Evolutionary conservation across 2,113 vertebrate species (phyloP), one percentile per base, ranked within the genome.

Genomic region (Lepus timidus): DNA sequence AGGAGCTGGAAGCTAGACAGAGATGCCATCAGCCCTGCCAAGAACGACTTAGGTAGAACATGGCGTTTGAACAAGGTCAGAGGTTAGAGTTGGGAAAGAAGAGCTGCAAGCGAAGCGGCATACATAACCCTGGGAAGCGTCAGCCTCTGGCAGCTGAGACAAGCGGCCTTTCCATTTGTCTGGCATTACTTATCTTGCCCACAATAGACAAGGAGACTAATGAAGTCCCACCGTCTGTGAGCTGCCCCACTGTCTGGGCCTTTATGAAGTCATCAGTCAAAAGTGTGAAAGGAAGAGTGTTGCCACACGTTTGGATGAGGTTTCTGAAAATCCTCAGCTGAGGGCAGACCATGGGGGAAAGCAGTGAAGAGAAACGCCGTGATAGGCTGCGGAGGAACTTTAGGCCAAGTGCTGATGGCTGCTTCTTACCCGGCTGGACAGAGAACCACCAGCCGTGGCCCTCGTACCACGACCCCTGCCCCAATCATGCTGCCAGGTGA

Each of bases 221-320:
- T 95, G 92, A 88, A 82, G 61, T 68, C 8, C 0, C 44, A 23
- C 51, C 71, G 58, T 36, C 81, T 92, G 65, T 85, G 90, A 75
- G 79, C 82, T 95, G 71, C 94, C 79, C 93, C 44, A 81, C 61
- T 44, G 82, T 89, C 93, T 90, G 68, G 39, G 36, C 83, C 49
- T 88, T 79, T 86, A 82, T 88, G 90, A 96, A 97, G 88, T 85
- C 92, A 96, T 97, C 94, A 80, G 92, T 97, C 91, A 97, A 95
- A 55, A 88, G n/a, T 27, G 9, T 23, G 65, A 80, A 91, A 65
- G 83, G 52, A 91, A 92, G 85, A 84, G n/a, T 29, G 51, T 62
- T 92, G 79, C 85, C 58, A 93, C 62, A 81, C 82, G 58, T 88
- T 91, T 76, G 64, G 71, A 62, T 78, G 52, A 96, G 79, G 93